Conservation (phyloP, 1,140 invertebrate species). For the Phenacoccus solenopsis region DNA sequence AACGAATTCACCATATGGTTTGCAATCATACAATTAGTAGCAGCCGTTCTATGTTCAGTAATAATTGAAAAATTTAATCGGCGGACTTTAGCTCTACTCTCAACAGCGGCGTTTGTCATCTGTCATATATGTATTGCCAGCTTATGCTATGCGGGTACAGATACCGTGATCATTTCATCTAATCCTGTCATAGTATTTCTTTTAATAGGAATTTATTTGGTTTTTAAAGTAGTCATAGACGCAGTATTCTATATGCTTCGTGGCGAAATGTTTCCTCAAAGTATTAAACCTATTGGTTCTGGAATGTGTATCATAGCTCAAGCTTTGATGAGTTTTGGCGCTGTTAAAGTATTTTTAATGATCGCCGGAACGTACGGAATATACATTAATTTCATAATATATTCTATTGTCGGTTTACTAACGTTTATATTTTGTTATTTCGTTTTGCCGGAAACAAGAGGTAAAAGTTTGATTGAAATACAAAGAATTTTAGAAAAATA, state of each 20-base stretch:
- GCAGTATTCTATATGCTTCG: neutral
- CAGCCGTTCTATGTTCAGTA: constrained; percentile 46
- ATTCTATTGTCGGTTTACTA: constrained; percentile 50
- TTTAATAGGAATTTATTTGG: neutral
- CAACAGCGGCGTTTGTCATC: neutral
- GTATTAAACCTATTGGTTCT: neutral
- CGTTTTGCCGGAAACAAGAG: constrained; percentile 70
- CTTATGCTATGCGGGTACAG: neutral
- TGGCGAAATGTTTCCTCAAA: neutral
- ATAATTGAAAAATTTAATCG: neutral
- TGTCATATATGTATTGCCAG: neutral
- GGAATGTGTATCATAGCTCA: neutral
- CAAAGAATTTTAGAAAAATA: constrained; percentile 36
- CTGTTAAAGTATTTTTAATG: constrained; percentile 58
- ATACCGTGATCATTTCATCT: neutral
- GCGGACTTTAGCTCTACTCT: neutral
- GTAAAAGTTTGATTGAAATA: constrained; percentile 61
- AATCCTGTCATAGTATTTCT: neutral
- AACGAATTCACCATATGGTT: neutral
- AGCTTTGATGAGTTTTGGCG: constrained; percentile 32
- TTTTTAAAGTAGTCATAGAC: neutral
- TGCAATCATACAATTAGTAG: constrained; percentile 31
- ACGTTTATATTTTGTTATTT: constrained; percentile 43
- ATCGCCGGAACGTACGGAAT: constrained; percentile 46
- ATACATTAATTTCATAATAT: constrained; percentile 65